Conservation (phyloP, 2,797 vertebrate genomes). For the Anas capensis region DNA sequence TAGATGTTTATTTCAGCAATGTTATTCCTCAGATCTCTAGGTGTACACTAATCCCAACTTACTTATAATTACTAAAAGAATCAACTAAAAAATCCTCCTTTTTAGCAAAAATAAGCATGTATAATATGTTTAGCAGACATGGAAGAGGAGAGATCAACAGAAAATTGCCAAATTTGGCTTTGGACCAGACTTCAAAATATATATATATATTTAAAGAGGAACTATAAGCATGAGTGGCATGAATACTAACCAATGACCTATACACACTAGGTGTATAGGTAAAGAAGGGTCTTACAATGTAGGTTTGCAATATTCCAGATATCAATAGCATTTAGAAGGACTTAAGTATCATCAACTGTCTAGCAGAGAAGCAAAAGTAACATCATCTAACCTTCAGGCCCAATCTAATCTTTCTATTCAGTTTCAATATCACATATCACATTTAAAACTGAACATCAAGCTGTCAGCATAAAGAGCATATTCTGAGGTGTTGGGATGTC, state of each 20-base stretch:
- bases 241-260: neutral
- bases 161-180: neutral
- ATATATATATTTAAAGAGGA: neutral
- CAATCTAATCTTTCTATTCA: neutral
- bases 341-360: neutral
- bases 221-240: fast-evolving
- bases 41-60: neutral
- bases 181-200: neutral
- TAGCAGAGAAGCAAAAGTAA: neutral
- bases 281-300: neutral
- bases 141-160: neutral
- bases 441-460: neutral
- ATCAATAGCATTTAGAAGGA: neutral
- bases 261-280: neutral
- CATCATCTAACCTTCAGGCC: neutral
- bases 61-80: slow-evolving; percentile 20
- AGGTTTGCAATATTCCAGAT: neutral
- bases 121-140: neutral
- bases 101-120: neutral
- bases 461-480: fast-evolving
- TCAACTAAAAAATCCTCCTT: neutral
- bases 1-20: neutral
- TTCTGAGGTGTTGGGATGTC: neutral
- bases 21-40: neutral
- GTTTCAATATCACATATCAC: neutral